Base-by-base conservation (phyloP, 2,797 vertebrate species). In the Bradypus variegatus region DNA sequence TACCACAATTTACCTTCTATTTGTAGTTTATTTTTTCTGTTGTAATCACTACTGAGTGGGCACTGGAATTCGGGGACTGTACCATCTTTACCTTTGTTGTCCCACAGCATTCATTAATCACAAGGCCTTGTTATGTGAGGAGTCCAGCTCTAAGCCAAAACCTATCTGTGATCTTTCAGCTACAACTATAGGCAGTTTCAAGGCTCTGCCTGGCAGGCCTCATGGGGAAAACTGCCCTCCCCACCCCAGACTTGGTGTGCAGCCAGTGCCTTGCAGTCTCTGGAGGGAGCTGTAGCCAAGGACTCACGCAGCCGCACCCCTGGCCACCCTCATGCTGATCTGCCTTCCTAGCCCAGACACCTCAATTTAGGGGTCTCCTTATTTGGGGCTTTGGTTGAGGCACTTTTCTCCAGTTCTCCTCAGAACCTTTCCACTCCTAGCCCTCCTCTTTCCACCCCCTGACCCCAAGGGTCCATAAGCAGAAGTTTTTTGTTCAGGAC, bases 141-240 rank as follows among this genome's bases (percentile, higher is more conserved):
- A 69, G n/a, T 50, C 25, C 8, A 7, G 65, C 73, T 83, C 62
- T 53, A 78, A 62, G 53, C 27, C 45, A 21, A 7, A 89, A 64
- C 67, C 38, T 41, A 0, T 27, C 29, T 62, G 25, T 86, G 50
- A 4, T 75, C 21, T 53, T 79, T 90, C 31, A 27, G 55, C 25
- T 36, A 38, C 69, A 41, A 75, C 16, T 0, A 0, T 10, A n/a
- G 38, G 64, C 25, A 33, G 27, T 70, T 72, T 25, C 7, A 31
- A 10, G 73, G n/a, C 41, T 86, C 89, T 84, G 23, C 60, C 72
- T 31, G 38, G 58, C 88, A 41, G 89, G 21, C n/a, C 76, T 75
- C 50, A 2, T 12, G 8, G 19, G 75, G 25, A 18, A 85, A 48
- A 76, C 50, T 67, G 23, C 15, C 45, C 48, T 90, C 36, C 65